Conservation (phyloP, 2,113 vertebrate genomes). For the Pipra filicauda region DNA sequence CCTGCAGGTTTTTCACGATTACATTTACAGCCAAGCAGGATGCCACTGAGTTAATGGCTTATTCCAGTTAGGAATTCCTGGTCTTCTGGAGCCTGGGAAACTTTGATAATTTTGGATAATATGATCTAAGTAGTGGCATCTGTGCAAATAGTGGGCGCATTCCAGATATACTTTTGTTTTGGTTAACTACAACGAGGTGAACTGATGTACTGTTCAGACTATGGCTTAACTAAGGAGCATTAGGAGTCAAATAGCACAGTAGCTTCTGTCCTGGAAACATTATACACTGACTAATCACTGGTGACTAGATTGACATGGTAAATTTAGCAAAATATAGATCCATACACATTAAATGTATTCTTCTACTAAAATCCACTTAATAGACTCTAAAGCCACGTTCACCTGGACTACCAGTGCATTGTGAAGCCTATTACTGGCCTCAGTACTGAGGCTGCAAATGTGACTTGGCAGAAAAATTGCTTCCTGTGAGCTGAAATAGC, state of each 20-base stretch:
- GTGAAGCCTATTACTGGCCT: neutral
- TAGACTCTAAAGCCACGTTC: constrained; percentile 35
- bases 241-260: neutral
- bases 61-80: neutral
- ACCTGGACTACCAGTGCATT: neutral
- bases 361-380: constrained; percentile 15
- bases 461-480: neutral
- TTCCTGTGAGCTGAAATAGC: neutral
- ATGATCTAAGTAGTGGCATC: neutral
- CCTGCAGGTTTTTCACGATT: neutral
- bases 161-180: constrained; percentile 33
- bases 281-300: constrained; percentile 28
- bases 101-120: neutral
- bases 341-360: neutral
- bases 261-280: constrained; percentile 16
- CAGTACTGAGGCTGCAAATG: neutral
- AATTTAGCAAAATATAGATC: constrained; percentile 43
- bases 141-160: neutral
- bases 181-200: neutral
- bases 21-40: neutral
- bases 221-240: constrained; percentile 11
- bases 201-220: neutral
- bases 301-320: neutral
- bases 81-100: neutral
- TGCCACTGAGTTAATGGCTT: neutral